These are phyloP conservation scores for Cyclina sinensis DNA, from an alignment of 1,140 invertebrate genomes.

Conservation along the genomic window DNA sequence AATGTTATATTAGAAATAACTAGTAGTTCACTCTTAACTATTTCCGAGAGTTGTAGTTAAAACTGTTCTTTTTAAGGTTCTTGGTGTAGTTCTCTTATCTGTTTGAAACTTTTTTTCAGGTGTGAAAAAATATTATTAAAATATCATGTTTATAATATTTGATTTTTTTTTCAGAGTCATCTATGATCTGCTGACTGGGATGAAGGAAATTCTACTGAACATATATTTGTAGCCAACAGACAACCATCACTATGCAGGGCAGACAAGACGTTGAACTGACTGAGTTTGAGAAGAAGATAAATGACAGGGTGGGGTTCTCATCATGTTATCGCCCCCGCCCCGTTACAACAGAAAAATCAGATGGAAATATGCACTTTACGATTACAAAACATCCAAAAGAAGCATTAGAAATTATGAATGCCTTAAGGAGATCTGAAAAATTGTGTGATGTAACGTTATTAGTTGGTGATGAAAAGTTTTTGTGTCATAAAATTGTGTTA, in stretches of 20 bases:
- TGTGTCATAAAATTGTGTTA: conserved; percentile 85
- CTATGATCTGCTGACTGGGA: neutral
- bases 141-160: too few relatives aligned
- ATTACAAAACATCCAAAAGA: conserved; percentile 95
- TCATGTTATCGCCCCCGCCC: conserved; percentile 84
- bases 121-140: too few relatives aligned
- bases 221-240: neutral
- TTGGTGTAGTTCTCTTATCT: too few relatives aligned
- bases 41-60: too few relatives aligned
- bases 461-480: conserved; percentile 81
- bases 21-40: too few relatives aligned
- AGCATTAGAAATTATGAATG: conserved; percentile 95
- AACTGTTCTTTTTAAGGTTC: too few relatives aligned
- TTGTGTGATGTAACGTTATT: conserved; percentile 89
- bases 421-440: conserved; percentile 95
- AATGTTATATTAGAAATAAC: too few relatives aligned
- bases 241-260: conserved; percentile 13
- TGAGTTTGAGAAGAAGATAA: conserved; percentile 72
- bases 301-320: conserved; percentile 66
- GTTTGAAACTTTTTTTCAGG: too few relatives aligned
- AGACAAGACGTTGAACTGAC: conserved; percentile 41
- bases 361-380: conserved; percentile 94
- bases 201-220: neutral
- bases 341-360: conserved; percentile 81
- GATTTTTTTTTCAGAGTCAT: neutral